These are phyloP conservation scores for Bombus cullumanus DNA, from an alignment of 1,140 invertebrate species.

Conservation along the genomic window DNA sequence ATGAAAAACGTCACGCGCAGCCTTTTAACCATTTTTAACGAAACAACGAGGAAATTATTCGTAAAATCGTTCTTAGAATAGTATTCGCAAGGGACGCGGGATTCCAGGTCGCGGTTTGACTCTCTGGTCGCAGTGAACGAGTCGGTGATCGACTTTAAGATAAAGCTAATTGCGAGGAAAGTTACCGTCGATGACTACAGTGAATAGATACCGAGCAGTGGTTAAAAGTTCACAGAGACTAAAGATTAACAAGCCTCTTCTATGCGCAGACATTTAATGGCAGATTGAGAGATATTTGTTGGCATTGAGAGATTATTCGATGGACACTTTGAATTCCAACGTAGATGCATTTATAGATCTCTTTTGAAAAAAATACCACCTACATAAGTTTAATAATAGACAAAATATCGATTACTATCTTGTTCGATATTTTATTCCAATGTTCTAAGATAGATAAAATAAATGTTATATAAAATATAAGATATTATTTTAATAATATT, in stretches of 20 bases:
- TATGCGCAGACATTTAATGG: background rate
- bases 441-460: no score
- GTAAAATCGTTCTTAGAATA: background rate
- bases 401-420: background rate
- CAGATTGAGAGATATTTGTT: background rate
- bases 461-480: background rate
- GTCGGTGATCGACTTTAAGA: slow-evolving; percentile 24
- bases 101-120: background rate
- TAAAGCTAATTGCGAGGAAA: slow-evolving; percentile 6
- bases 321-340: background rate
- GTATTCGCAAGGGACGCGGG: background rate
- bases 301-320: background rate
- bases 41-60: background rate
- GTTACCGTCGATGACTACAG: background rate
- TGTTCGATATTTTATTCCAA: background rate
- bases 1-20: no score
- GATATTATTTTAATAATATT: background rate
- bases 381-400: background rate
- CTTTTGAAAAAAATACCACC: background rate
- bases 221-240: slow-evolving; percentile 19
- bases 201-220: background rate
- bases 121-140: no score
- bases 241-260: slow-evolving; percentile 4
- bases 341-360: background rate
- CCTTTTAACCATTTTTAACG: background rate